Evolutionary conservation across 2,888 invertebrate species (phyloP), one percentile per base, ranked within the genome.

Genomic region (Silvanus unidentatus): DNA sequence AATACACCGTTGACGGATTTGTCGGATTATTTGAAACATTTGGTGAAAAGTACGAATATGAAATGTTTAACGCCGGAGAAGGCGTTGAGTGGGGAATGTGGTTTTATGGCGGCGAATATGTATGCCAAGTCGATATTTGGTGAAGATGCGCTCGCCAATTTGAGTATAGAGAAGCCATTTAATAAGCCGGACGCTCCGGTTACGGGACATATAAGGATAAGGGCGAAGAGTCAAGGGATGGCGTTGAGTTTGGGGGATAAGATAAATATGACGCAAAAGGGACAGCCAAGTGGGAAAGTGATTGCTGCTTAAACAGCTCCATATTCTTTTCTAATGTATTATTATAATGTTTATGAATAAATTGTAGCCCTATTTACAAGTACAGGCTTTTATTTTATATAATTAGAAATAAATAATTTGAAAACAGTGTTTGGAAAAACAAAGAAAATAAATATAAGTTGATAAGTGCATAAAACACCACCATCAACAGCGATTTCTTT

Each of bases 41-140:
- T 99, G 41, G 76, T 98, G 44, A 85, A 86, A 54, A 91, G 92
- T 59, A 99, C 99, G 48, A 99, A 99, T 71, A 99, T 99, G 98
- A 94, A 94, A 68, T 97, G 98, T 67, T 79, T 99, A 45, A 99
- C 99, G 1, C 97, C 98, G 0, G 95, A 96, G 64, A 94, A 95
- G 83, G 94, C 95, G 1, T 74, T 98, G 43, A 88, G 90, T 0
- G 98, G 98, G 0, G 95, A 98, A 60, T 99, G 99, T 73, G 98
- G 98, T 4, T 99, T 99, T 74, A 93, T 99, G 92, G 98, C 98
- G 4, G 99, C 99, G 36, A 99, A 99, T 71, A 84, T 99, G 80
- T 99, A 99, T 76, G 98, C 98, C 36, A 88, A 94, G 62, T 94
- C 94, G 4, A 95, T 97, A 65, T 94, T 94, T 73, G 99, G 99